Percentiles rank a stretch among this genome's conserved stretches.
phyloP scores from a whole-genome alignment of 1,140 invertebrate species.

The Bradynema listronoti region DNA sequence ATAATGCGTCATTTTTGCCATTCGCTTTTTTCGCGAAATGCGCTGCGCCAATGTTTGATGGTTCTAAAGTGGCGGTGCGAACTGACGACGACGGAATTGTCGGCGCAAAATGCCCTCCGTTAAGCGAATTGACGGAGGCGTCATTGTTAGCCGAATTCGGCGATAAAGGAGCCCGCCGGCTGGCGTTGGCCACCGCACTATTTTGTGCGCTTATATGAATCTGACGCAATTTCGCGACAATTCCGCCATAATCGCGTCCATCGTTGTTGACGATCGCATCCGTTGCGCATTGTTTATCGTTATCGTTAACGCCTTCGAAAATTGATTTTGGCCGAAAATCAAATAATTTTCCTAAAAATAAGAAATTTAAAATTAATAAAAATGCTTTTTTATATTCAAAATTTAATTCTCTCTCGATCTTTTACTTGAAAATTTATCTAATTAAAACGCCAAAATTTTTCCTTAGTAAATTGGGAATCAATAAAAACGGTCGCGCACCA shows the following conservation, averaged over 20 bases:
- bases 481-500: too few species aligned
- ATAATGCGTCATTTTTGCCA: not conserved
- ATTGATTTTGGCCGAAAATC: not conserved
- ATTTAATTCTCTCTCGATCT: too few species aligned
- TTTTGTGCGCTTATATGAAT: not conserved
- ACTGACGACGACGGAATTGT: not conserved
- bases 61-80: not conserved
- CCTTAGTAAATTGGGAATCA: too few species aligned
- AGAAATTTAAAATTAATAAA: too few species aligned
- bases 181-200: not conserved
- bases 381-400: too few species aligned
- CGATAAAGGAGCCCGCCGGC: not conserved
- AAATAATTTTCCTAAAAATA: too few species aligned
- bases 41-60: slow-evolving; percentile 3
- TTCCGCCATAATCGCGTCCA: not conserved
- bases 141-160: not conserved
- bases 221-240: not conserved
- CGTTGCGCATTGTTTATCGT: not conserved
- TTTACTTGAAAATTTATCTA: too few species aligned
- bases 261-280: slow-evolving; percentile 5
- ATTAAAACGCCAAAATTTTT: too few species aligned
- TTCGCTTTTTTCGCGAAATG: not conserved
- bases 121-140: too few species aligned
- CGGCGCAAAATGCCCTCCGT: not conserved
- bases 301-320: not conserved